A percentile compares a stretch with the other conserved stretches of the same genome.
Evolutionary conservation across 1,140 invertebrate genomes (phyloP).

Genomic region (Physella acuta): DNA sequence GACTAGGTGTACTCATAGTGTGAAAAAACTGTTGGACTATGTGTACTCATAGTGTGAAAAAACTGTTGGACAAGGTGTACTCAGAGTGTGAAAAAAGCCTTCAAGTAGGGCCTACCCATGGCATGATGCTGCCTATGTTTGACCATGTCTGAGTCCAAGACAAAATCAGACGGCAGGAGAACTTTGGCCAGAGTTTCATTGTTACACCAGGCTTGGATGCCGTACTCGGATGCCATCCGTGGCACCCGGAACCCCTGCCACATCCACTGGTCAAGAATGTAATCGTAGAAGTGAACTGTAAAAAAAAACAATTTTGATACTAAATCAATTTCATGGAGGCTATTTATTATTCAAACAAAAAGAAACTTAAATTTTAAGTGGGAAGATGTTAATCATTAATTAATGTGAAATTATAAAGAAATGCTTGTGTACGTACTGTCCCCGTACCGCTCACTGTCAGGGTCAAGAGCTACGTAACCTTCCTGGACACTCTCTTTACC

Average conservation of each 20-base stretch:
- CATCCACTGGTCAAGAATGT: conserved; percentile 79
- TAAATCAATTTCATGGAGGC: neutral
- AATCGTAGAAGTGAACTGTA: conserved; percentile 89
- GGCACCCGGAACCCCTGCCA: conserved; percentile 74
- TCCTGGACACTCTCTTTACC: conserved; percentile 72
- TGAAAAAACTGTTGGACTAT: too few species aligned
- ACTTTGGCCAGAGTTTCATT: conserved; percentile 38
- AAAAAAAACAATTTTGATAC: conserved; percentile 8
- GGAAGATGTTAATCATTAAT: too few species aligned
- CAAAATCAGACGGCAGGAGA: conserved; percentile 30
- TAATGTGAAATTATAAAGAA: neutral
- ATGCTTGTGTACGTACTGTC: conserved; percentile 82
- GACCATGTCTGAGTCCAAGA: conserved; percentile 37
- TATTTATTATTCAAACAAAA: neutral
- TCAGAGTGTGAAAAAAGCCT: neutral
- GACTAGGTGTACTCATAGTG: too few species aligned
- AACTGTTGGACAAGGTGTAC: too few species aligned
- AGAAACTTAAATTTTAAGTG: too few species aligned
- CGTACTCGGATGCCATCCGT: conserved; percentile 93
- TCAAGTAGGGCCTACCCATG: conserved; percentile 31
- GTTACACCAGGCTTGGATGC: conserved; percentile 75
- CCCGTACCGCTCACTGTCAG: conserved; percentile 78
- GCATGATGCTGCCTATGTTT: conserved; percentile 48
- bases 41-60: too few species aligned
- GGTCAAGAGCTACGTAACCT: conserved; percentile 76